Base-by-base conservation (phyloP, 2,888 invertebrate species). In the Acronicta leporina region DNA sequence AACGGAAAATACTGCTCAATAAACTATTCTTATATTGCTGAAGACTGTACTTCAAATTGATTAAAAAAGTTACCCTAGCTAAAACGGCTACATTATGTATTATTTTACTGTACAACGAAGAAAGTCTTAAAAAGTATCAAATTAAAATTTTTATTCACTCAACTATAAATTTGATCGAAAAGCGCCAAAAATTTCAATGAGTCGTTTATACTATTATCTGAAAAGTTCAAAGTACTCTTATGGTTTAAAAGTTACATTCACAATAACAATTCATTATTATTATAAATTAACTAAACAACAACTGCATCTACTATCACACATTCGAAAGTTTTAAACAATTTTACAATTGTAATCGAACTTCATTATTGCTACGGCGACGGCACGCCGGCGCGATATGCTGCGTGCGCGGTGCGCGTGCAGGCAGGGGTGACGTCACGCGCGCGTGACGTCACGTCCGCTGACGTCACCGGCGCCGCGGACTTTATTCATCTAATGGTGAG, bases 221-320 rank as follows among this genome's bases (percentile, higher is more conserved):
- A 88, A 89, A 89, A 86, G 82, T 87, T 84, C 84, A 87, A 87
- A 77, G 80, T 88, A 87, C 80, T 88, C 90, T 91, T 90, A 92
- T 84, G 84, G 87, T 86, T 91, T 87, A 91, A 92, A 93, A 88
- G 90, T 92, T 94, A 94, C 93, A 92, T 88, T 88, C 94, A 93
- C 93, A 87, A 92, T 94, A 94, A 94, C 94, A 92, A 92, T 93
- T 92, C 85, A 92, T 92, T 88, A 89, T 87, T 86, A 90, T 89
- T 86, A 89, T 88, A 91, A 92, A 92, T 92, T 94, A 94, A 94
- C 92, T 94, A 95, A 94, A 94, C 94, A 94, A 95, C 94, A 94
- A 95, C 94, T 93, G 94, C 94, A 91, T 91, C 94, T 94, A 95
- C 94, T 94, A 95, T 95, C 95, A 95, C 95, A 95, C 95, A 94